Base-by-base conservation (phyloP, 2,113 vertebrate species). In the Siniperca chuatsi region DNA sequence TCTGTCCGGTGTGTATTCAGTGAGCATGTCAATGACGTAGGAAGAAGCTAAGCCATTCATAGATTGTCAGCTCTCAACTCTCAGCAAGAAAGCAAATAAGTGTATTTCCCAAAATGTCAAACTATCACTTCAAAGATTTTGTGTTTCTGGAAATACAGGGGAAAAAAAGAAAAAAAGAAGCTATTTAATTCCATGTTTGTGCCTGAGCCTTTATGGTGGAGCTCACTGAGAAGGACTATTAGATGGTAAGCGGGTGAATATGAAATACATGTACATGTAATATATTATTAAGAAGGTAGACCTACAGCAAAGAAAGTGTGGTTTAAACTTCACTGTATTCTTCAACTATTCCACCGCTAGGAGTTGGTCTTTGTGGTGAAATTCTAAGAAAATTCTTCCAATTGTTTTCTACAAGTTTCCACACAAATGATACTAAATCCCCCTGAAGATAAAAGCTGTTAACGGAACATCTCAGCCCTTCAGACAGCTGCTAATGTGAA, bases 401-500 rank as follows among this genome's bases (percentile, higher is more conserved):
- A 23, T 60, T 15, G 7, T 58, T 54, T 20, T 68, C 8, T 40
- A 16, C 35, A 50, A 21, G 40, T 20, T 65, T 55, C 18, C 46
- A 16, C 23, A 52, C 1, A 61, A 64, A 44, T 29, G 1, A 60
- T 1, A 52, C 18, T 13, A n/a, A 58, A 65, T 48, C 50, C 9
- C 57, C 6, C 21, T 68, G 8, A 73, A 57, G 67, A 70, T 70
- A 75, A 73, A 40, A 72, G 9, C 62, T 75, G 33, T 80, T 75
- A 70, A 78, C 48, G 67, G 60, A 46, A 70, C 23, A 60, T 77
- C 16, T 86, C 29, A 75, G 57, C 64, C 42, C 67, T 79, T 29
- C 40, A 71, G 62, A 78, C 54, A 77, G 69, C 73, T 76, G 78
- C 62, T 80, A 69, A 91, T 82, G 72, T 80, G 79, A 37, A 54